Base-by-base conservation (phyloP, 2,888 invertebrate species). In the Cerastoderma edule region DNA sequence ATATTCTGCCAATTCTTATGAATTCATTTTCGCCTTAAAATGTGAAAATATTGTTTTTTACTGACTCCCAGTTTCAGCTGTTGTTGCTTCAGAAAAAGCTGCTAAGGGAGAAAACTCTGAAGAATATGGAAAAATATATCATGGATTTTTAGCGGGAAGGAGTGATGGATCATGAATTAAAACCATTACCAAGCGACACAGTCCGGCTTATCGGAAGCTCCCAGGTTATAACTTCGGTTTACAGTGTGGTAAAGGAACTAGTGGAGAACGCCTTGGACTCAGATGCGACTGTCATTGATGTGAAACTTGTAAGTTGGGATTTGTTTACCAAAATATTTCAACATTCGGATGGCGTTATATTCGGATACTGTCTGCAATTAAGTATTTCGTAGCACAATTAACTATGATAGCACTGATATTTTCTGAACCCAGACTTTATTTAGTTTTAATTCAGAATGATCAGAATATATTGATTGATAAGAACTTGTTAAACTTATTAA, bases 171-270 rank as follows among this genome's bases (percentile, higher is more conserved):
- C 48, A 19, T 6, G 68, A 75, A 16, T 28, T 82, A 35, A 74
- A 74, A 69, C 63, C 66, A 19, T 92, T 94, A 85, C 88, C 93
- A 1, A 89, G 91, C 10, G 82, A 88, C 0, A 94, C 94, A 0
- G 89, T 93, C 0, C 93, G 93, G 83, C 87, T 94, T 16, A 89
- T 95, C 63, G 93, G 93, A 22, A 94, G 94, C 67, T 91, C 94
- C 2, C 95, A 95, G 89, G 93, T 95, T 28, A 94, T 95, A 74
- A 94, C 94, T 3, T 94, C 94, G 19, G 93, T 90, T 16, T 86
- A 78, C 67, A 89, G 90, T 72, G 90, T 88, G 6, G 88, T 92
- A 0, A 92, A 92, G 77, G 91, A 91, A 76, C 78, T 92, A 1
- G 66, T 89, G 4, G 91, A 91, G 77, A 91, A 92, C 72, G 74